phyloP scores from a whole-genome alignment of 2,888 invertebrate species.

The Melipona bicolor region DNA sequence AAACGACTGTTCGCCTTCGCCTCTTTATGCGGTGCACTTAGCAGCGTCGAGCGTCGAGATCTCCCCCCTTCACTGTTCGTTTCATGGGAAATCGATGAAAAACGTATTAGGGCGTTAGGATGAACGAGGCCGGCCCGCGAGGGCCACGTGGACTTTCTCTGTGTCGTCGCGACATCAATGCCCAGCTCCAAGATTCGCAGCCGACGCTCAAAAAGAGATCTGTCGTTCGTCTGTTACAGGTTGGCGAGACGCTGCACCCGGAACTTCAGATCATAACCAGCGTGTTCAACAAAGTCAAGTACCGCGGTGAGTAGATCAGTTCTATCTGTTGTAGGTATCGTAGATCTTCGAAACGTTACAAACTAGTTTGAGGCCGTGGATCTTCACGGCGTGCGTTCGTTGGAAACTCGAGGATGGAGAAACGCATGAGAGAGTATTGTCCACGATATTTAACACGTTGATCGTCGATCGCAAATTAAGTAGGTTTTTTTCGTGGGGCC shows the following conservation, averaged over 20 bases:
- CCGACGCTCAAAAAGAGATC: constrained; percentile 33
- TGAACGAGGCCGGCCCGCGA: constrained; percentile 1
- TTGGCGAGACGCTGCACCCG: constrained; percentile 93
- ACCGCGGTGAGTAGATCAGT: constrained; percentile 88
- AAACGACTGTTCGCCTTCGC: constrained; percentile 76
- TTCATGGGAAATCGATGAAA: constrained; percentile 80
- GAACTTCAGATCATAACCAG: constrained; percentile 94
- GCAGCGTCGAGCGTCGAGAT: constrained; percentile 63
- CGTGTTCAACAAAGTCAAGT: constrained; percentile 93
- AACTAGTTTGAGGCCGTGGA: too few relatives aligned
- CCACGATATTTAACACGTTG: too few relatives aligned
- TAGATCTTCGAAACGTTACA: neutral
- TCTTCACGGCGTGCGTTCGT: neutral
- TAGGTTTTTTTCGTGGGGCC: too few relatives aligned
- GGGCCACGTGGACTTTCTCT: too few relatives aligned
- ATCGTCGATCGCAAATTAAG: too few relatives aligned
- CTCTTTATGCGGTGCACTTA: constrained; percentile 78
- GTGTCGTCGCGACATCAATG: neutral
- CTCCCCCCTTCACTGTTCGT: constrained; percentile 16
- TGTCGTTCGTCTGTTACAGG: constrained; percentile 86
- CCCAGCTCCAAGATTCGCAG: neutral
- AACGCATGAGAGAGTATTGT: too few relatives aligned
- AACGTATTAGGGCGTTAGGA: constrained; percentile 74
- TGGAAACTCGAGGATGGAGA: too few relatives aligned
- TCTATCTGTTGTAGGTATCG: neutral